A percentile compares a stretch with the other conserved stretches of the same genome.
Evolutionary conservation across 2,797 vertebrate species (phyloP).

Genomic region (Sparidentex hasta): DNA sequence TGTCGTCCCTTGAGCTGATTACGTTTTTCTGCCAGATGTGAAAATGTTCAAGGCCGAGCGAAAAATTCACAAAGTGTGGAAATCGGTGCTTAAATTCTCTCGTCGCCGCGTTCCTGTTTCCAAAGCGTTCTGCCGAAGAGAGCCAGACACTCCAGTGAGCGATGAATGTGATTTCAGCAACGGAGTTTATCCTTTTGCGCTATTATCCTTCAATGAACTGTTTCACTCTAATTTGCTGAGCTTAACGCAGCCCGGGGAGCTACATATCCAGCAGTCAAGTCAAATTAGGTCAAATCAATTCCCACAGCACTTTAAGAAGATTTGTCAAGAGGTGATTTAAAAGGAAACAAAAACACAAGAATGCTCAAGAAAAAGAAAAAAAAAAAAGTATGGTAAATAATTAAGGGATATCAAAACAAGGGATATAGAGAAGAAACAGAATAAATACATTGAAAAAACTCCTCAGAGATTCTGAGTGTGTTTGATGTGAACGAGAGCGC

Average conservation of each 20-base stretch:
- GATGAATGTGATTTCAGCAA: slow-evolving; percentile 29
- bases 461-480: not conserved
- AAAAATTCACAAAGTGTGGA: not conserved
- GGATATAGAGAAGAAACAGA: slow-evolving; percentile 22
- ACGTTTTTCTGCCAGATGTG: not conserved
- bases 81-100: not conserved
- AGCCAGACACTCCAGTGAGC: not conserved
- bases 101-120: not conserved
- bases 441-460: slow-evolving; percentile 21
- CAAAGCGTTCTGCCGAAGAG: not conserved
- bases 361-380: not conserved
- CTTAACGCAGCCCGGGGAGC: slow-evolving; percentile 33
- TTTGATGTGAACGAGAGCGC: not conserved
- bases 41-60: not conserved
- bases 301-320: slow-evolving; percentile 47
- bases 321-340: slow-evolving; percentile 42
- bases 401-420: slow-evolving; percentile 35
- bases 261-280: slow-evolving; percentile 52
- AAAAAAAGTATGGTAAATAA: slow-evolving; percentile 7
- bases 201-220: slow-evolving; percentile 44
- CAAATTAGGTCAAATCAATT: slow-evolving; percentile 59
- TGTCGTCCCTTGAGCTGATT: not conserved
- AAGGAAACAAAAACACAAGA: slow-evolving; percentile 45
- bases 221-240: slow-evolving; percentile 39
- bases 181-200: not conserved